Percentiles rank a stretch among this genome's conserved stretches.
These are phyloP conservation scores for Myotis yumanensis DNA, from an alignment of 2,113 vertebrate species.

Conservation along the genomic window DNA sequence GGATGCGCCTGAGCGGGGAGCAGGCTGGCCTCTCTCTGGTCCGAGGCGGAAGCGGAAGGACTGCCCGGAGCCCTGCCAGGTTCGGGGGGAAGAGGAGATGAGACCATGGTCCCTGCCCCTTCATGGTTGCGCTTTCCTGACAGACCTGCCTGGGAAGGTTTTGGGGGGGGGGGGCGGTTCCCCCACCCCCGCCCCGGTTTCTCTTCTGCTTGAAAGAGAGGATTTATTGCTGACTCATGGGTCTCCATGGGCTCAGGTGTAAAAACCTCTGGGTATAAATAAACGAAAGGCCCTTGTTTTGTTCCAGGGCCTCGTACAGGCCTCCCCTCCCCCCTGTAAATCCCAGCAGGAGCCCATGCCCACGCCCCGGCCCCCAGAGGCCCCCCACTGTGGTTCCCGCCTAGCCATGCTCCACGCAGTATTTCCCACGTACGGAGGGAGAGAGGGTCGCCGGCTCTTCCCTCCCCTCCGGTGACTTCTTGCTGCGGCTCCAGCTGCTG, in stretches of 20 bases:
- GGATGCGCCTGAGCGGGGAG: accelerated
- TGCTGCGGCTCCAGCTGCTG: not conserved
- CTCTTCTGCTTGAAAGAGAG: not conserved
- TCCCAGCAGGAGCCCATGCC: not conserved
- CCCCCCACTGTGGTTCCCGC: accelerated
- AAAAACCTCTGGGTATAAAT: not conserved
- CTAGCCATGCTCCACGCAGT: too few relatives aligned
- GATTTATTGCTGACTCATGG: not conserved
- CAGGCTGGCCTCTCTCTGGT: not conserved
- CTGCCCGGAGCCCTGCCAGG: too few relatives aligned
- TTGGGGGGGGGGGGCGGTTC: not conserved
- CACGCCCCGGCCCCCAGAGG: accelerated
- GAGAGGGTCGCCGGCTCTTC: accelerated
- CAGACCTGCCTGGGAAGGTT: not conserved
- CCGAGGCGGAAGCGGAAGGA: too few relatives aligned
- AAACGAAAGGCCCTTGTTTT: not conserved
- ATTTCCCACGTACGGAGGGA: not conserved
- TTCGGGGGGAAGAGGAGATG: accelerated
- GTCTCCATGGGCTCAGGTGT: not conserved
- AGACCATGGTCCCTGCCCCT: not conserved
- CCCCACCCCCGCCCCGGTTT: too few relatives aligned
- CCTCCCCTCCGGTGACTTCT: accelerated
- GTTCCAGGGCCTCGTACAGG: not conserved
- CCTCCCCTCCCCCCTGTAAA: not conserved
- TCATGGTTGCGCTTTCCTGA: accelerated